Evolutionary conservation across 2,888 invertebrate species (phyloP).

Genomic region (Anticlea derivata): DNA sequence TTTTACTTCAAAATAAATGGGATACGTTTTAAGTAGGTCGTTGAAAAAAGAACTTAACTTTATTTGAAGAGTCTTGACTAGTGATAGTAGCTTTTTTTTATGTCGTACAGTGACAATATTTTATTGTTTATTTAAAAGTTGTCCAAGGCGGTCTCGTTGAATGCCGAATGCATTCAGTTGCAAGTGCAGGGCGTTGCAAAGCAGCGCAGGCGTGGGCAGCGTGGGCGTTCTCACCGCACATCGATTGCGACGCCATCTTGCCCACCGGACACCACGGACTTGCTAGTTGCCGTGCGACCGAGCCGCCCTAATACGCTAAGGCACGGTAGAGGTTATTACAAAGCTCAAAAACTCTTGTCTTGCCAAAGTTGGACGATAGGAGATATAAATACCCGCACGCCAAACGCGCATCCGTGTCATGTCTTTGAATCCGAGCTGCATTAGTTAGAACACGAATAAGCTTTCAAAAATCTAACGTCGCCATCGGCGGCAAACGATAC

Average conservation of each 20-base stretch:
- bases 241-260: constrained; percentile 81
- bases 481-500: constrained; percentile 50
- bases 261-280: constrained; percentile 59
- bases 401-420: constrained; percentile 56
- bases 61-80: constrained; percentile 17
- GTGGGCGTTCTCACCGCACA: constrained; percentile 72
- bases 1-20: constrained; percentile 22
- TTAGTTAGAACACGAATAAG: constrained; percentile 77
- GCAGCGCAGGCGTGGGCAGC: constrained; percentile 77
- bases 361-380: background rate
- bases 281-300: constrained; percentile 50
- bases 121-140: constrained; percentile 22
- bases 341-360: background rate
- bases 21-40: background rate
- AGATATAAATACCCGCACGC: constrained; percentile 46
- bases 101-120: constrained; percentile 5
- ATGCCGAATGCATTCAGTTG: constrained; percentile 45
- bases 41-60: constrained; percentile 2
- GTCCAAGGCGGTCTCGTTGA: constrained; percentile 58
- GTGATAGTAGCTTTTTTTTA: constrained; percentile 3
- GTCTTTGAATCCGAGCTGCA: constrained; percentile 65
- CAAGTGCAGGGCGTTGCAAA: constrained; percentile 74
- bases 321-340: constrained; percentile 14
- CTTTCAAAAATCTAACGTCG: constrained; percentile 70
- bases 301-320: constrained; percentile 36